Evolutionary conservation across 2,797 vertebrate species (phyloP).

Genomic region (Tragopan temminckii): DNA sequence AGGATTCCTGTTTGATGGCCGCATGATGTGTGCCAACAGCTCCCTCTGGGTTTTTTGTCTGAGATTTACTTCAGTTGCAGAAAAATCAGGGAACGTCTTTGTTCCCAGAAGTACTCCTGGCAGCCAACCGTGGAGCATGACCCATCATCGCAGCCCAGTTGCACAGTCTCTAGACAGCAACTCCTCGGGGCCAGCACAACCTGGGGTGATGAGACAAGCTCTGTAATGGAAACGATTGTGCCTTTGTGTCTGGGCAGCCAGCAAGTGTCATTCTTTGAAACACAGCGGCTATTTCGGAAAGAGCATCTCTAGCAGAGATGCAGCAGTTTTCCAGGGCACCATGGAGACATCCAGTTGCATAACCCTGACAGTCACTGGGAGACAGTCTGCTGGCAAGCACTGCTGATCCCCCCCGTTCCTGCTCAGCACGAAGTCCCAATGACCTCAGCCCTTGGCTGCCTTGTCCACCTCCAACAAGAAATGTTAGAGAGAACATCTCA

Average conservation of each 20-base stretch:
- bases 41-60: slow-evolving; percentile 64
- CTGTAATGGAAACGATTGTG: background rate
- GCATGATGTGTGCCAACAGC: slow-evolving; percentile 40
- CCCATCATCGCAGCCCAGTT: background rate
- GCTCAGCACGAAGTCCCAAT: background rate
- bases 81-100: background rate
- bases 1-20: slow-evolving; percentile 30
- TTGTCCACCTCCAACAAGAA: slow-evolving; percentile 24
- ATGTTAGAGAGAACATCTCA: background rate
- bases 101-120: slow-evolving; percentile 30
- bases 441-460: slow-evolving; percentile 43
- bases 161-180: background rate
- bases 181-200: background rate
- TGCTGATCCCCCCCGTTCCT: background rate
- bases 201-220: background rate
- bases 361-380: background rate
- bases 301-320: background rate
- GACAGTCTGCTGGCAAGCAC: background rate
- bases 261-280: background rate
- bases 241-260: slow-evolving; percentile 3
- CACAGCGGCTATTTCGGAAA: background rate
- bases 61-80: slow-evolving; percentile 20
- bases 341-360: background rate
- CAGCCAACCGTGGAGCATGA: background rate
- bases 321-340: slow-evolving; percentile 21